Evolutionary conservation across 2,113 vertebrate species (phyloP).

Genomic region (Coptodon rendalli): DNA sequence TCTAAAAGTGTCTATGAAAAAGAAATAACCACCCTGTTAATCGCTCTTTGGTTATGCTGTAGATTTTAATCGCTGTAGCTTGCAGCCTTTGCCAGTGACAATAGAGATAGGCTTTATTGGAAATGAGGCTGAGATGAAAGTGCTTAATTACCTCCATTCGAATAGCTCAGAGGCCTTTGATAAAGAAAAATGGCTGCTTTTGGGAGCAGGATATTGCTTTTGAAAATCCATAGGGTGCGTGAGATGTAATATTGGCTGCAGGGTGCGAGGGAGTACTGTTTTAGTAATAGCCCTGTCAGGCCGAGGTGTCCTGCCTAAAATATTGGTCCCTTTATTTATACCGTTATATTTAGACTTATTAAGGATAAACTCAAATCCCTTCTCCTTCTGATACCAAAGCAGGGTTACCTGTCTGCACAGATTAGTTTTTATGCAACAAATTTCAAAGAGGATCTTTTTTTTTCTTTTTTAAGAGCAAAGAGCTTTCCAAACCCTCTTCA

Average conservation of each 20-base stretch:
- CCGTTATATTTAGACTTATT: background rate
- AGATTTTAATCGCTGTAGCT: slow-evolving; percentile 56
- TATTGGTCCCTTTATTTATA: slow-evolving; percentile 33
- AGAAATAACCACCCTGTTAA: slow-evolving; percentile 40
- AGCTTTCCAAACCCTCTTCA: background rate
- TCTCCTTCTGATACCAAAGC: background rate
- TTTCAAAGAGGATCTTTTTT: background rate
- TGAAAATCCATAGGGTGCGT: slow-evolving; percentile 53
- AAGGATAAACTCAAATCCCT: background rate
- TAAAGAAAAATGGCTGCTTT: slow-evolving; percentile 50
- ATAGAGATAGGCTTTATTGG: slow-evolving; percentile 43
- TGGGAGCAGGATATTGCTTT: slow-evolving; percentile 59
- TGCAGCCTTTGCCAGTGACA: slow-evolving; percentile 33
- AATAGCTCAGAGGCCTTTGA: slow-evolving; percentile 55
- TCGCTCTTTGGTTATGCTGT: slow-evolving; percentile 39
- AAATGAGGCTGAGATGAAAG: slow-evolving; percentile 58
- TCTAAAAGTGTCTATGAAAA: slow-evolving; percentile 45
- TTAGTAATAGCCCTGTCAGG: slow-evolving; percentile 48
- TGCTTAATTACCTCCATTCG: slow-evolving; percentile 62
- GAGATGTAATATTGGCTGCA: slow-evolving; percentile 52
- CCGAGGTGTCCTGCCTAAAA: background rate
- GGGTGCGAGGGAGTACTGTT: slow-evolving; percentile 20
- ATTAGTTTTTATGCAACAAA: background rate
- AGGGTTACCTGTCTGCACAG: background rate
- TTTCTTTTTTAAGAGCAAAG: background rate